Conservation (phyloP, 1,140 invertebrate species). For the Drosophila trapezifrons region DNA sequence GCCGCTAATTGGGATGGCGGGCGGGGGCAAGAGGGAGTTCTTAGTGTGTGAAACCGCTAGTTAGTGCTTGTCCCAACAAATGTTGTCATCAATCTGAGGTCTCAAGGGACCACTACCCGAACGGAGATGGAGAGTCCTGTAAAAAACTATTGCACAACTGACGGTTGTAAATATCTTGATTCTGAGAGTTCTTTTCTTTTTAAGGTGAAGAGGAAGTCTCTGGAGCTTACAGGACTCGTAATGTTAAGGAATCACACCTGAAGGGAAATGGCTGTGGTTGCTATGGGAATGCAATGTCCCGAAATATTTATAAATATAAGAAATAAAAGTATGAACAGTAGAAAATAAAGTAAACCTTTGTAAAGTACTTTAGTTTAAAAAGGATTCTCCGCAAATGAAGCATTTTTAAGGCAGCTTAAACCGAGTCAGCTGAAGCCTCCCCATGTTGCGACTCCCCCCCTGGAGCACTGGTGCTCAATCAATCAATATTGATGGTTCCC, state of each 20-base stretch:
- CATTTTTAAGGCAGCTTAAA: neutral
- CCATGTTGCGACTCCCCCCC: neutral
- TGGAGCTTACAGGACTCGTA: constrained; percentile 40
- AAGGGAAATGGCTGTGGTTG: too few species aligned
- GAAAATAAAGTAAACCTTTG: neutral
- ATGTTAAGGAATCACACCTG: neutral
- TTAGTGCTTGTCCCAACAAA: constrained; percentile 80
- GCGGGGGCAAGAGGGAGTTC: constrained; percentile 7
- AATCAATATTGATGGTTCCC: constrained; percentile 75
- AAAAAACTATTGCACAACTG: constrained; percentile 62
- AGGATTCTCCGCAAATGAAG: neutral
- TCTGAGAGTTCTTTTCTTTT: neutral
- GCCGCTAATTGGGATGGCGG: constrained; percentile 55
- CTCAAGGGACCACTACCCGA: constrained; percentile 2
- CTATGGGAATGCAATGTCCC: too few species aligned
- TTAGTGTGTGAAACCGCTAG: constrained; percentile 72
- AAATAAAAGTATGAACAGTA: neutral
- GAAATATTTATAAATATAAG: neutral
- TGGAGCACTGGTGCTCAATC: constrained; percentile 50
- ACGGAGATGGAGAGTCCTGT: constrained; percentile 43
- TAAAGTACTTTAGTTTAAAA: neutral
- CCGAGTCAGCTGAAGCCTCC: neutral
- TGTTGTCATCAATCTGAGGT: constrained; percentile 71
- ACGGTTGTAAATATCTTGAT: constrained; percentile 57
- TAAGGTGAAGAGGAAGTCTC: constrained; percentile 39